Conservation (phyloP, 2,888 invertebrate species). For the Eupithecia abbreviata region DNA sequence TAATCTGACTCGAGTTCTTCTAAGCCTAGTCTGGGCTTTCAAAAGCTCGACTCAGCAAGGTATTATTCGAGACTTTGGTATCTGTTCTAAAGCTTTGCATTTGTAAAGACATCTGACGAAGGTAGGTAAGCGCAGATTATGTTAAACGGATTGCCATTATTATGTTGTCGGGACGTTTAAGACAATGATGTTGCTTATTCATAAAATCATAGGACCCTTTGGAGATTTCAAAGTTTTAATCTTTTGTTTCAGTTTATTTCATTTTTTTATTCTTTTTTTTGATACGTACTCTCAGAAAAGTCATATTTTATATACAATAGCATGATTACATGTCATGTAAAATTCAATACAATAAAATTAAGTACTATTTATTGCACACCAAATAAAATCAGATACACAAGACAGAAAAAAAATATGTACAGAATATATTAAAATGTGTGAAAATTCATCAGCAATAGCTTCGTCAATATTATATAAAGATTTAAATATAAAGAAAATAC, state of each 20-base stretch:
- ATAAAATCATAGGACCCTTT: neutral
- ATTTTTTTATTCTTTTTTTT: no score
- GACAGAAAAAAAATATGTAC: no score
- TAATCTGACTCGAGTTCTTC: neutral
- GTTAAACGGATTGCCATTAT: conserved; percentile 19
- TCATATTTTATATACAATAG: no score
- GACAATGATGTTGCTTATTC: conserved; percentile 4
- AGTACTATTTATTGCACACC: no score
- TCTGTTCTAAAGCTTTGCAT: conserved; percentile 14
- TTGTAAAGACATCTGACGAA: conserved; percentile 19
- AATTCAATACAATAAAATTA: no score
- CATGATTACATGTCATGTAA: no score
- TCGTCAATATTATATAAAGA: no score
- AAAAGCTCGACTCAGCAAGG: conserved; percentile 9
- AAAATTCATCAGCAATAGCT: no score
- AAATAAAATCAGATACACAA: no score
- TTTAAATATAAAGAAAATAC: no score
- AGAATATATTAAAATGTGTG: no score
- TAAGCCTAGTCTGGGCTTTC: conserved; percentile 1
- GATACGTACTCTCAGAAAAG: no score
- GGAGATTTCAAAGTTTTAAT: neutral
- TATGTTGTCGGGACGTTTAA: conserved; percentile 5
- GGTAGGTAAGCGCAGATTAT: conserved; percentile 29
- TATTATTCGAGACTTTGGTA: conserved; percentile 17
- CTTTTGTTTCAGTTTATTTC: neutral